These are phyloP conservation scores for Mellilla xanthometata DNA, from an alignment of 2,888 invertebrate genomes.

Conservation along the genomic window DNA sequence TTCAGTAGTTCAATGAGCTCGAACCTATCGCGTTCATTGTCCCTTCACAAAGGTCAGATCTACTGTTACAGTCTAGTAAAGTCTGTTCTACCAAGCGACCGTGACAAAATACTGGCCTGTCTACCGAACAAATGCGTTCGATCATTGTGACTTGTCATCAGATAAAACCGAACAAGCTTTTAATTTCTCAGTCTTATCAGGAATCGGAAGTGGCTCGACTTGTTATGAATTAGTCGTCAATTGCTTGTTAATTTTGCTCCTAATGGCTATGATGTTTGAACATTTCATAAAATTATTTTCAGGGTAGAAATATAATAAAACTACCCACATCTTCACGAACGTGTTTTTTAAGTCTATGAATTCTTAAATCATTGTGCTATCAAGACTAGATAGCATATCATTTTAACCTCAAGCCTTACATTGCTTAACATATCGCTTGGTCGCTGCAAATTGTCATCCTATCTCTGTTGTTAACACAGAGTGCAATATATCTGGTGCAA, in stretches of 20 bases:
- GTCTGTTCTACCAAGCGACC: conserved; percentile 29
- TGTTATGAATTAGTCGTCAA: background rate
- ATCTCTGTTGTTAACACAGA: conserved; percentile 12
- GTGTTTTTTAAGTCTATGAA: too few species aligned
- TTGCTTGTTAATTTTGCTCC: background rate
- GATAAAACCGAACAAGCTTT: conserved; percentile 8
- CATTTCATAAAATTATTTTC: conserved; percentile 35
- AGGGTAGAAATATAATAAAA: too few species aligned
- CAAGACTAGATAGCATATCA: background rate
- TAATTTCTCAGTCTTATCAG: conserved; percentile 2
- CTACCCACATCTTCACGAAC: too few species aligned
- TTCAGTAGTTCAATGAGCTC: conserved; percentile 70
- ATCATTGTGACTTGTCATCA: conserved; percentile 18
- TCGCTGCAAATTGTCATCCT: conserved; percentile 5
- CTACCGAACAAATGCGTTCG: conserved; percentile 10
- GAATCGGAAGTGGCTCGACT: conserved; percentile 8
- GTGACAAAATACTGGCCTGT: conserved; percentile 19
- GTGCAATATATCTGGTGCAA: conserved; percentile 47
- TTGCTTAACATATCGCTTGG: conserved; percentile 4
- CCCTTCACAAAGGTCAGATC: conserved; percentile 65
- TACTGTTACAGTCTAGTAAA: conserved; percentile 40
- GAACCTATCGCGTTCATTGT: conserved; percentile 63
- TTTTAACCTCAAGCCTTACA: conserved; percentile 6
- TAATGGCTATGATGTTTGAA: conserved; percentile 3
- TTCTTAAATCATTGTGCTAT: too few species aligned